Evolutionary conservation across 2,113 vertebrate species (phyloP).

Genomic region (Neodontobutis hainanensis): DNA sequence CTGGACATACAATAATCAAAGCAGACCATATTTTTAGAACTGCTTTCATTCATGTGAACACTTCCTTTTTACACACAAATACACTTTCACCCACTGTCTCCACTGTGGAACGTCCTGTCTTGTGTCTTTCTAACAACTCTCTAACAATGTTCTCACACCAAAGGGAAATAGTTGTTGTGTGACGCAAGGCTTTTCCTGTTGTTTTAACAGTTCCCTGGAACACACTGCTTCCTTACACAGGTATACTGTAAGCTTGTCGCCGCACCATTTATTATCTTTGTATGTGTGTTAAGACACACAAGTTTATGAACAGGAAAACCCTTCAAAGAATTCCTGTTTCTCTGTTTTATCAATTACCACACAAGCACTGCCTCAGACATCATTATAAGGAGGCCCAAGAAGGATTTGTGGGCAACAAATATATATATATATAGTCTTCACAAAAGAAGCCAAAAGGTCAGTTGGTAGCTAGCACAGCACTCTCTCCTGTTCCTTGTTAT

Average conservation of each 20-base stretch:
- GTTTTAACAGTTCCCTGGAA: conserved; percentile 59
- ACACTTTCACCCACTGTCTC: conserved; percentile 43
- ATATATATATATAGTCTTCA: conserved; percentile 29
- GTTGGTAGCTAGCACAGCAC: conserved; percentile 10
- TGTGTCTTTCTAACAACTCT: conserved; percentile 64
- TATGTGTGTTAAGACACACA: conserved; percentile 9
- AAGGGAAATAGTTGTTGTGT: conserved; percentile 64
- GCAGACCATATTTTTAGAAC: conserved; percentile 15
- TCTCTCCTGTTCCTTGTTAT: conserved; percentile 22
- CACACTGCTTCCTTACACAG: conserved; percentile 47
- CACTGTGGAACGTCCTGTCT: conserved; percentile 58
- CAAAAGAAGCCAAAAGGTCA: conserved; percentile 19
- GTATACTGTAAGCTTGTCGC: conserved; percentile 34
- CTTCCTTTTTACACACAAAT: conserved; percentile 28
- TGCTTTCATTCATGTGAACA: conserved; percentile 30
- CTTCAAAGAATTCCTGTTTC: conserved; percentile 58
- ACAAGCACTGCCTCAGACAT: conserved; percentile 15
- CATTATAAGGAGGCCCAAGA: conserved; percentile 38
- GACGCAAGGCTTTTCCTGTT: conserved; percentile 67
- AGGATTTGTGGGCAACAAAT: conserved; percentile 39
- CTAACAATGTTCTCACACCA: conserved; percentile 64
- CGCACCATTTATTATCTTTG: conserved; percentile 37
- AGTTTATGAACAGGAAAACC: conserved; percentile 41
- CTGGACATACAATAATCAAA: conserved; percentile 11
- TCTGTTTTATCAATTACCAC: conserved; percentile 60